These are phyloP conservation scores for Drosophila paramelanica DNA, from an alignment of 2,888 invertebrate genomes.

Conservation along the genomic window DNA sequence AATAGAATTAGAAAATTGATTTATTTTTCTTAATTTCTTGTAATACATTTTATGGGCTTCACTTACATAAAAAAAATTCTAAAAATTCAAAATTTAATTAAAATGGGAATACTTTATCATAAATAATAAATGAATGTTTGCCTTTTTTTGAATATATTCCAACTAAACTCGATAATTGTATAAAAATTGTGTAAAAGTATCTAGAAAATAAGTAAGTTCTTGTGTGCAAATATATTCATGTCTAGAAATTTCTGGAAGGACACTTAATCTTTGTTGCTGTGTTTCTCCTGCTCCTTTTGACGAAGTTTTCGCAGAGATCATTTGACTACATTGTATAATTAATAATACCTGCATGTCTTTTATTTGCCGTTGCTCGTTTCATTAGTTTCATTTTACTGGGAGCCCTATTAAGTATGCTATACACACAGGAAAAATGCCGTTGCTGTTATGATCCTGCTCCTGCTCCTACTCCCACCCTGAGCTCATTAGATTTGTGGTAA, in stretches of 20 bases:
- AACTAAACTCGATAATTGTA: no score
- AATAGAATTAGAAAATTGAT: no score
- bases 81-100: no score
- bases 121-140: no score
- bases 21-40: no score
- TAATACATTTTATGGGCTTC: no score
- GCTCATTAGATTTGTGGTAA: slow-evolving; percentile 75
- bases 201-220: no score
- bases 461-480: not conserved
- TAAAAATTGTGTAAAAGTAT: no score
- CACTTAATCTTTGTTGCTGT: not conserved
- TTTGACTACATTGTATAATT: not conserved
- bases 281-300: not conserved
- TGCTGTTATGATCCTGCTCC: not conserved
- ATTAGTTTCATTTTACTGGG: slow-evolving; percentile 4
- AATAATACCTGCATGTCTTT: not conserved
- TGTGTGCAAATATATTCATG: no score
- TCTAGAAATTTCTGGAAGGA: not conserved
- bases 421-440: slow-evolving; percentile 24
- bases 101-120: no score
- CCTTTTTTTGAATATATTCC: no score
- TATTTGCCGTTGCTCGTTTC: not conserved
- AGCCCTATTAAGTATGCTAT: slow-evolving; percentile 41
- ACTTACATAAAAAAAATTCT: no score
- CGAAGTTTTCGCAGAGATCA: not conserved